Evolutionary conservation across 2,113 vertebrate species (phyloP).

Genomic region (Entelurus aequoreus): DNA sequence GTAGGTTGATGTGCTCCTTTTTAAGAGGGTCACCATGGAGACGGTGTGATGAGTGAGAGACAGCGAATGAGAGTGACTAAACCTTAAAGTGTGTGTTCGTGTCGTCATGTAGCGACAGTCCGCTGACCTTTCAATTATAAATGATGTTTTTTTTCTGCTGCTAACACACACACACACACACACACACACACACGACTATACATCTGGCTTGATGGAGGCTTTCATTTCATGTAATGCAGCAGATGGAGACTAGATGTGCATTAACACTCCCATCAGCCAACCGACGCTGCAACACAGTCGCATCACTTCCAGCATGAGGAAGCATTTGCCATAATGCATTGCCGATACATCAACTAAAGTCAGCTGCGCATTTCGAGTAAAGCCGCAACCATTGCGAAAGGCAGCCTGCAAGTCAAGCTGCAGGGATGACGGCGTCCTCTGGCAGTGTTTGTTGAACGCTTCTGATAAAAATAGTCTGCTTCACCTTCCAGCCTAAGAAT

Average conservation of each 20-base stretch:
- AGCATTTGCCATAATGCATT: background rate
- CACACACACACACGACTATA: background rate
- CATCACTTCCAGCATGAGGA: constrained; percentile 1
- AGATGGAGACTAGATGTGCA: constrained; percentile 19
- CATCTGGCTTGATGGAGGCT: constrained; percentile 8
- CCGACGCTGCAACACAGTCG: background rate
- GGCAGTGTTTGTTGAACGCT: background rate
- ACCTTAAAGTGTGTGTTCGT: constrained; percentile 34
- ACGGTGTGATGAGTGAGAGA: constrained; percentile 21
- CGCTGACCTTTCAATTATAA: constrained; percentile 32
- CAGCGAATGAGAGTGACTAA: background rate
- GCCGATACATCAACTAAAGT: background rate
- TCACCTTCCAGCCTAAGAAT: constrained; percentile 18
- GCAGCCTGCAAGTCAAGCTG: background rate
- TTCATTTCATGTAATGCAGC: constrained; percentile 18
- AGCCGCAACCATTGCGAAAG: too few species aligned
- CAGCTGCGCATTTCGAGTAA: background rate
- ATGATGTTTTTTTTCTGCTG: constrained; percentile 17
- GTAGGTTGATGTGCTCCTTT: background rate
- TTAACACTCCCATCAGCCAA: constrained; percentile 27
- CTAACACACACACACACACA: constrained; percentile 2
- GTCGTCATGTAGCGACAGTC: constrained; percentile 18
- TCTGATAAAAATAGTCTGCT: constrained; percentile 18
- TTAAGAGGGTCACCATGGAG: constrained; percentile 37
- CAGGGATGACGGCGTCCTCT: background rate